Evolutionary conservation across 1,140 invertebrate genomes (phyloP).

Genomic region (Aphaenogaster rudis): DNA sequence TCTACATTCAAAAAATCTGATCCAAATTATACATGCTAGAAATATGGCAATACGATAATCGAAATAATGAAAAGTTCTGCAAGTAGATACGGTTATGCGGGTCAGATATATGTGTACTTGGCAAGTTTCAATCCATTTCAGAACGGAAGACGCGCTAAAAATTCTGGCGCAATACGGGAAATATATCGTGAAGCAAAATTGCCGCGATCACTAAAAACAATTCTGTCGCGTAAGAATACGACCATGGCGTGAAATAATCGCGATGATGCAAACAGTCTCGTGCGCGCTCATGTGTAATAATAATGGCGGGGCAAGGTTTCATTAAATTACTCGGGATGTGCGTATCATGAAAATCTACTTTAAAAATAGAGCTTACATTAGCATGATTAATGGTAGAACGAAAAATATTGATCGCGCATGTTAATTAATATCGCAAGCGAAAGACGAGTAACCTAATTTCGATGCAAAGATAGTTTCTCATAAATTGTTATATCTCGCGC

Average conservation of each 20-base stretch:
- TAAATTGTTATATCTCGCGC: background rate
- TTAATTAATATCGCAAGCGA: background rate
- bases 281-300: conserved; percentile 49
- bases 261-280: conserved; percentile 50
- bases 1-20: background rate
- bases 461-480: background rate
- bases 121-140: background rate
- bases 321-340: conserved; percentile 45
- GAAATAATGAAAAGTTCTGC: background rate
- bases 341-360: conserved; percentile 5
- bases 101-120: background rate
- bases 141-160: background rate
- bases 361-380: conserved; percentile 34
- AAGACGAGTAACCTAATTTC: conserved; percentile 22
- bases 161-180: background rate
- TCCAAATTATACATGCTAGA: background rate
- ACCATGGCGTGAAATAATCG: conserved; percentile 42
- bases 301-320: conserved; percentile 42
- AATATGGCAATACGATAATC: background rate
- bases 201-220: background rate
- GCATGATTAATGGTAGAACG: conserved; percentile 5
- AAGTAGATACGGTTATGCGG: background rate
- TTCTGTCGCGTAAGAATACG: conserved; percentile 3
- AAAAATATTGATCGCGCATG: conserved; percentile 29
- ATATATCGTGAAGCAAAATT: conserved; percentile 4